These are phyloP conservation scores for Drosophila borborema DNA, from an alignment of 2,888 invertebrate species.

Conservation along the genomic window DNA sequence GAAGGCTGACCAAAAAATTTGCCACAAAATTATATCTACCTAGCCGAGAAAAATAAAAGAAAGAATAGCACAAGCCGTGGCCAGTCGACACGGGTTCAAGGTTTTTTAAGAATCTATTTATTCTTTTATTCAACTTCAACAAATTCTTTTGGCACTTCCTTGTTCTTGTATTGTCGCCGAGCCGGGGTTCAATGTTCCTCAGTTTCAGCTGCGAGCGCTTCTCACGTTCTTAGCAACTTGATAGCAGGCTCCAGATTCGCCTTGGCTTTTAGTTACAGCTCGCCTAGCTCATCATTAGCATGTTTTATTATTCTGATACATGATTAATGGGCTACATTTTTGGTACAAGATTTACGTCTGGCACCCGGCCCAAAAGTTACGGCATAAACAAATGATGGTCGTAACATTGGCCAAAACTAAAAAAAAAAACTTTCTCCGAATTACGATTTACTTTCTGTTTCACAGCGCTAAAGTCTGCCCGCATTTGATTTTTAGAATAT, in stretches of 20 bases:
- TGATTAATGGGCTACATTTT: constrained; percentile 65
- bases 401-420: constrained; percentile 13
- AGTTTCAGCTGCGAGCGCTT: constrained; percentile 29
- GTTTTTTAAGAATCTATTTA: constrained; percentile 46
- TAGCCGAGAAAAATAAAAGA: constrained; percentile 9
- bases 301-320: constrained; percentile 59
- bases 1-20: constrained; percentile 48
- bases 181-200: constrained; percentile 60
- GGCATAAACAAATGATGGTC: constrained; percentile 60
- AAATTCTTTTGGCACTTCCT: constrained; percentile 46
- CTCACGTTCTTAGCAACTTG: constrained; percentile 43
- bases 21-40: constrained; percentile 33
- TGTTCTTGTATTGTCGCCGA: constrained; percentile 31
- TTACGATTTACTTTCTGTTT: constrained; percentile 77
- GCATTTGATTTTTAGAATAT: constrained; percentile 58
- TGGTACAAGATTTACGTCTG: constrained; percentile 12
- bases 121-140: constrained; percentile 11
- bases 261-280: constrained; percentile 41
- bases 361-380: constrained; percentile 53
- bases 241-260: constrained; percentile 10
- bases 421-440: constrained; percentile 65
- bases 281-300: constrained; percentile 61
- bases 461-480: constrained; percentile 47
- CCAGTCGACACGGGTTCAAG: constrained; percentile 64
- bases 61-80: constrained; percentile 1